phyloP scores from a whole-genome alignment of 2,113 vertebrate species.

The Chiloscyllium plagiosum region DNA sequence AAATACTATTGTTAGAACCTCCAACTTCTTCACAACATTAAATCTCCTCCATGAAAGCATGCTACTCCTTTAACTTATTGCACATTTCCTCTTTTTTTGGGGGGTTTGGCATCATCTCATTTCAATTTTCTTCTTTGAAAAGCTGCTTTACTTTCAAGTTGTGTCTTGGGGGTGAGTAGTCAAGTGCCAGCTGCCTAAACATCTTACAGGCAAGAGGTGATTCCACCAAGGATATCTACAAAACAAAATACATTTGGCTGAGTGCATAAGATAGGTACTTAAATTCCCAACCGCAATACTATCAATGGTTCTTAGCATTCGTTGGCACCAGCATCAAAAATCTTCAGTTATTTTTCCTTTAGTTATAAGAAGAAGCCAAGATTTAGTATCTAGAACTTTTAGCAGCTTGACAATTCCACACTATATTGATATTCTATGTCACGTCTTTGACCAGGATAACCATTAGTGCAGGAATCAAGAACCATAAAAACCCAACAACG shows the following conservation, averaged over 20 bases:
- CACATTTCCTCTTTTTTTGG: not conserved
- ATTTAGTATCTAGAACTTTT: not conserved
- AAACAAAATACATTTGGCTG: not conserved
- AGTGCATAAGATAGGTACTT: not conserved
- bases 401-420: too few species aligned
- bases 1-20: not conserved
- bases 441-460: too few species aligned
- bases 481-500: too few species aligned
- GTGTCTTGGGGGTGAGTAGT: conserved; percentile 32
- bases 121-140: conserved; percentile 44
- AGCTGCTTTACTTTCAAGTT: conserved; percentile 47
- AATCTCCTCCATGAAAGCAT: not conserved
- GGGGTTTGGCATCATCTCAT: not conserved
- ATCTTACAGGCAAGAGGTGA: conserved; percentile 54
- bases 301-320: not conserved
- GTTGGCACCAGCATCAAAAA: not conserved
- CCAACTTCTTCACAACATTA: not conserved
- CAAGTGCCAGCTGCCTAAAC: conserved; percentile 52
- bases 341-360: not conserved
- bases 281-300: too few species aligned
- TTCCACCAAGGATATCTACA: conserved; percentile 47
- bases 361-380: not conserved
- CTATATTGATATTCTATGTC: not conserved
- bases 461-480: too few species aligned
- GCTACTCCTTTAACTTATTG: not conserved